Evolutionary conservation across 1,140 invertebrate species (phyloP).

Genomic region (Aporrectodea caliginosa): DNA sequence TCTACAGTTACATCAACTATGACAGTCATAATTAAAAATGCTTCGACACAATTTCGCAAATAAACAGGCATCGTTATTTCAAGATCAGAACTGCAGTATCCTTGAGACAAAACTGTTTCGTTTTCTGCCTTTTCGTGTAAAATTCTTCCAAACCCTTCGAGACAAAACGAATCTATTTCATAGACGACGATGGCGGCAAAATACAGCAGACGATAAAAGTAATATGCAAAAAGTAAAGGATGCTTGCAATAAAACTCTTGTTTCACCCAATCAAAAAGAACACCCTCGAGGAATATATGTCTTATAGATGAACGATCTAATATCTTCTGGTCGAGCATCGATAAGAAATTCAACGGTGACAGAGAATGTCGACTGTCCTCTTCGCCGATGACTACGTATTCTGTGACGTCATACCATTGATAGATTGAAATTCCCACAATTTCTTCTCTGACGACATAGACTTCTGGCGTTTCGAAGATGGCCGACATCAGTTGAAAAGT

Average conservation of each 20-base stretch:
- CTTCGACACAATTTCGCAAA: too few relatives aligned
- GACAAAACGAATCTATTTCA: background rate
- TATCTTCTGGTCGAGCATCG: background rate
- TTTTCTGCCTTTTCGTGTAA: too few relatives aligned
- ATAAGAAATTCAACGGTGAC: slow-evolving; percentile 13
- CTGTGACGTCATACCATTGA: slow-evolving; percentile 20
- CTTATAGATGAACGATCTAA: background rate
- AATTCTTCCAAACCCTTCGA: too few relatives aligned
- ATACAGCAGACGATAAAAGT: background rate
- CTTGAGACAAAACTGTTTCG: too few relatives aligned
- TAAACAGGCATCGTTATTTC: too few relatives aligned
- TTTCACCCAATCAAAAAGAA: background rate
- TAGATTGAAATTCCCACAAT: background rate
- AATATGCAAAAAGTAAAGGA: background rate
- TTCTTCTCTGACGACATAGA: slow-evolving; percentile 13
- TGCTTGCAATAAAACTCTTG: background rate
- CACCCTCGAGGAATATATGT: too few relatives aligned
- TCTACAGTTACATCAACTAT: too few relatives aligned
- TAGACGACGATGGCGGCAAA: background rate
- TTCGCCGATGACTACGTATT: slow-evolving; percentile 12
- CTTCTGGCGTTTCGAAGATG: slow-evolving; percentile 13
- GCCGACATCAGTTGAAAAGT: background rate
- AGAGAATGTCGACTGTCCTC: background rate
- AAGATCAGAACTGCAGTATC: too few relatives aligned
- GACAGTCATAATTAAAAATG: too few relatives aligned